A percentile compares a stretch with the other conserved stretches of the same genome.
These are phyloP conservation scores for Meloidogyne floridensis DNA, from an alignment of 1,140 invertebrate species.

Conservation along the genomic window DNA sequence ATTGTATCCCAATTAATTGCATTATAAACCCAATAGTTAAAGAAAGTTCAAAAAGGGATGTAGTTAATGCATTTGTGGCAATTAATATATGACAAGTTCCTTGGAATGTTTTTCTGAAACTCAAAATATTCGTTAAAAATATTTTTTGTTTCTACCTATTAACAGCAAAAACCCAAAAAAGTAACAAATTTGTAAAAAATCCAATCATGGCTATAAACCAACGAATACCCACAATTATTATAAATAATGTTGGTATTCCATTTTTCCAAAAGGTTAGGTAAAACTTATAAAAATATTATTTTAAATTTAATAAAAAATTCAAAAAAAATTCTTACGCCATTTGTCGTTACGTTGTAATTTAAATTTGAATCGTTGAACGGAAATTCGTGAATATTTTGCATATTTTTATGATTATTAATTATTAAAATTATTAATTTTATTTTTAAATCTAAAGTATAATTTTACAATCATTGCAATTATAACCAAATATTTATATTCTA, in stretches of 20 bases:
- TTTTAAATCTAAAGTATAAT: no score
- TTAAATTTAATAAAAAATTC: no score
- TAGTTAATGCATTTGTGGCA: not conserved
- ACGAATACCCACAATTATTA: not conserved
- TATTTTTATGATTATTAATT: no score
- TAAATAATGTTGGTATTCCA: not conserved
- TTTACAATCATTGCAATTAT: no score
- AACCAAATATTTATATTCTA: no score
- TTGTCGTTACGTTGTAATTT: no score
- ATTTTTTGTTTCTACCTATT: not conserved
- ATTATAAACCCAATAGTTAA: slow-evolving; percentile 9
- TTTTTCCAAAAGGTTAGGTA: not conserved
- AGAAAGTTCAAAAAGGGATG: not conserved
- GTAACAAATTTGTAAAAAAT: not conserved
- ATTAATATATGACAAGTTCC: not conserved
- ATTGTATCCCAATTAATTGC: slow-evolving; percentile 6
- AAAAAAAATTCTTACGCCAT: no score
- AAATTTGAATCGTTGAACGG: no score
- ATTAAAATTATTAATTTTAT: no score
- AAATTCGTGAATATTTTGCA: no score
- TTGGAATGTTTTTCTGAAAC: not conserved
- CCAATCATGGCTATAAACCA: not conserved
- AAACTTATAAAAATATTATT: not conserved
- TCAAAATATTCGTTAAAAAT: not conserved
- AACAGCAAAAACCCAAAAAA: slow-evolving; percentile 7